Base-by-base conservation (phyloP, 2,888 invertebrate genomes). In the Pseudococcus longispinus region DNA sequence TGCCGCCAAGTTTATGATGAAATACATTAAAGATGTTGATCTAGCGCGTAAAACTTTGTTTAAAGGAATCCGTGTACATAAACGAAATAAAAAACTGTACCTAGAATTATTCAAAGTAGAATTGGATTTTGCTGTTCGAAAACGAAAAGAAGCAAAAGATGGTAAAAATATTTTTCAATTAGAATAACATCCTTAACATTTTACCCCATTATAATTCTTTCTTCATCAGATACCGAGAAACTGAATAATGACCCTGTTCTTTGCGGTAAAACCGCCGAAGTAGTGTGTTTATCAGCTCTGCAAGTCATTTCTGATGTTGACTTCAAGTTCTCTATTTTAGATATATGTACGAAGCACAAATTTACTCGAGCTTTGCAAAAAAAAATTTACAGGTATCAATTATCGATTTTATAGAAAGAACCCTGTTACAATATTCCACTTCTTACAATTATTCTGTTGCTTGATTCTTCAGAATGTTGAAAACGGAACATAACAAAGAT, bases 61-160 rank as follows among this genome's bases (percentile, higher is more conserved):
- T 37, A 86, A 86, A 77, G 86, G 86, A 2, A 86, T 86, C 42
- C 77, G 86, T 51, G n/a, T 86, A 11, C 86, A 86, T 55, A 86
- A 86, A 55, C 42, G 51, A n/a, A 46, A 80, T 20, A 44, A 74
- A 51, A 46, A 29, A 32, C 46, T 86, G 20, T 86, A 86, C 26
- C 18, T 77, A 44, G 86, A 86, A 77, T 29, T 86, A 29, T 86
- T 86, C 44, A 77, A 77, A 77, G 77, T 86, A 4, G 86, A 86
- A 55, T 80, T 86, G 23, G 86, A 86, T 29, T 86, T 80, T 32
- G 86, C 86, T 29, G 29, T 80, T 15, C 70, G 80, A 18, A 86
- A 86, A 80, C 44, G 86, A 46, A 44, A 77, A 44, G 77, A 86
- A 20, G 46, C 70, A 23, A 37, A 74, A 77, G 80, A 86, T 77